Conservation (phyloP, 2,113 vertebrate species). For the Larimichthys crocea region DNA sequence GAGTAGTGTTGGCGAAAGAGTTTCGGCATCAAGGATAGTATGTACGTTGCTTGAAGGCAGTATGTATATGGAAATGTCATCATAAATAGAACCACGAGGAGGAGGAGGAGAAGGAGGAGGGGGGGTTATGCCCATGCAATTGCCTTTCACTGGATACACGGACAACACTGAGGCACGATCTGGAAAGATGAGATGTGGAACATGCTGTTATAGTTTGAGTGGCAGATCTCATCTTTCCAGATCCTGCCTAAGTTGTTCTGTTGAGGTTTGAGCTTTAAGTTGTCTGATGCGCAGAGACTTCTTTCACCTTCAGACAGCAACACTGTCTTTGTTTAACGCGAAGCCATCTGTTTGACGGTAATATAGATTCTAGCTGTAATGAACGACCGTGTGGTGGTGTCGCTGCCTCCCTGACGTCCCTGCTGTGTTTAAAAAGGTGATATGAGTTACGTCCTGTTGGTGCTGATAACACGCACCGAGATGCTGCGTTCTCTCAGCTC, state of each 20-base stretch:
- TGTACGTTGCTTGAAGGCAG: background rate
- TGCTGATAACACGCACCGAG: constrained; percentile 51
- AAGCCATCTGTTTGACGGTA: constrained; percentile 75
- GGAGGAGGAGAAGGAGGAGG: background rate
- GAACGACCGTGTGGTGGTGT: constrained; percentile 51
- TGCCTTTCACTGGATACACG: constrained; percentile 26
- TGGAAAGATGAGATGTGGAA: background rate
- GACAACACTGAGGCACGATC: constrained; percentile 9
- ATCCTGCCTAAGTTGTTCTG: background rate
- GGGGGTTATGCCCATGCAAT: constrained; percentile 10
- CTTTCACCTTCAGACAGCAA: constrained; percentile 15
- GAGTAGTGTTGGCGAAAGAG: background rate
- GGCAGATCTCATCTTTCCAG: constrained; percentile 10
- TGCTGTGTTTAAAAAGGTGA: constrained; percentile 61
- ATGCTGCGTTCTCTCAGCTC: constrained; percentile 37
- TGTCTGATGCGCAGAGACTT: background rate
- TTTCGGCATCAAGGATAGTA: constrained; percentile 4
- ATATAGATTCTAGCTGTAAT: constrained; percentile 70
- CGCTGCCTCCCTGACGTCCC: constrained; percentile 48
- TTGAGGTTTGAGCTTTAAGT: background rate
- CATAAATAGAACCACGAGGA: constrained; percentile 22
- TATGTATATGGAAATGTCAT: constrained; percentile 33
- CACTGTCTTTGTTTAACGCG: constrained; percentile 62
- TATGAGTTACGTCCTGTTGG: constrained; percentile 61
- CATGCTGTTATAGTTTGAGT: background rate